A percentile compares a stretch with the other conserved stretches of the same genome.
These are phyloP conservation scores for Paguma larvata DNA, from an alignment of 2,797 vertebrate species.

Conservation along the genomic window DNA sequence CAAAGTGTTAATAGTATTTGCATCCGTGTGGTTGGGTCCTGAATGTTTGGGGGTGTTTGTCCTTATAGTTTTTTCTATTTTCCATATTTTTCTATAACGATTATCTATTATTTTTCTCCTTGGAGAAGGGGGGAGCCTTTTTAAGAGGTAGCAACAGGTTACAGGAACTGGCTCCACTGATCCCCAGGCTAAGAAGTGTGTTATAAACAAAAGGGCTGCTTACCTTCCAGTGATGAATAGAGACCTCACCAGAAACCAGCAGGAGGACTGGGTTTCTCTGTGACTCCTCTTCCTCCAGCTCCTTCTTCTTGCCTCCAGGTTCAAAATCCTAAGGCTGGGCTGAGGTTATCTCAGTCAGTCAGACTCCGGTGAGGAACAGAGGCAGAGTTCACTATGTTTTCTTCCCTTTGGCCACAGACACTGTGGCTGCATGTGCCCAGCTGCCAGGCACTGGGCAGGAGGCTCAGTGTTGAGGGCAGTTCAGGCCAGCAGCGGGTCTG, in stretches of 20 bases:
- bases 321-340: conserved; percentile 46
- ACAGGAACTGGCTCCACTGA: conserved; percentile 1
- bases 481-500: conserved; percentile 12
- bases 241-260: conserved; percentile 75
- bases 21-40: not conserved
- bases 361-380: conserved; percentile 30
- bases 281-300: conserved; percentile 63
- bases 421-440: not conserved
- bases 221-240: conserved; percentile 67
- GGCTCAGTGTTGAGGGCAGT: conserved; percentile 50
- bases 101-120: conserved; percentile 44
- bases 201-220: conserved; percentile 43
- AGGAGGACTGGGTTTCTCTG: conserved; percentile 62
- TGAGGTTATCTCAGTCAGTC: conserved; percentile 46
- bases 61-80: conserved; percentile 15
- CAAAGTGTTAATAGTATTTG: conserved; percentile 15
- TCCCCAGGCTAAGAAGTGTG: not conserved
- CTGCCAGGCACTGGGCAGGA: conserved; percentile 37
- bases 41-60: not conserved
- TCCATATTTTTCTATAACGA: conserved; percentile 50
- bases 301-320: conserved; percentile 34
- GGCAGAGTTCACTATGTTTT: conserved; percentile 35
- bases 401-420: conserved; percentile 57
- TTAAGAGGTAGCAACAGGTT: conserved; percentile 66
- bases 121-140: not conserved